Conservation (phyloP, 1,140 invertebrate genomes). For the Onthophagus taurus region DNA sequence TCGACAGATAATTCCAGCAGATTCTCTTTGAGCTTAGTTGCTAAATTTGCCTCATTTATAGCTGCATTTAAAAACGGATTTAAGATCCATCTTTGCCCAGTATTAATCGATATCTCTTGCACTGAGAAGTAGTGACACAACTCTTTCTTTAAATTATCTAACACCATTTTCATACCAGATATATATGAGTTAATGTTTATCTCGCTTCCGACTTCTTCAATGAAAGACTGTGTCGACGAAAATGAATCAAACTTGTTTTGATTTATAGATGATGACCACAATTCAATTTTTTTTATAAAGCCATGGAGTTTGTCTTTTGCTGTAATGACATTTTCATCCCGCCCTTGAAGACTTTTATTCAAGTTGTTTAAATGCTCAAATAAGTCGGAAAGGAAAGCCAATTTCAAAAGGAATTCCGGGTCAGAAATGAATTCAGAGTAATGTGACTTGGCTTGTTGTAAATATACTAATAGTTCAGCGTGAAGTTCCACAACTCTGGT, state of each 20-base stretch:
- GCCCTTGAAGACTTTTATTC: background rate
- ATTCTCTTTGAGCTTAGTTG: no score
- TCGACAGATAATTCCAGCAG: no score
- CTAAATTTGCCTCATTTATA: constrained; percentile 1
- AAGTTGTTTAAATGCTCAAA: background rate
- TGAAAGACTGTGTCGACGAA: constrained; percentile 1
- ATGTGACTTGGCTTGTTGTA: constrained; percentile 1
- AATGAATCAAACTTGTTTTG: background rate
- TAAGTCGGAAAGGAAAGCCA: constrained; percentile 1
- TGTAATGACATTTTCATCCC: constrained; percentile 1
- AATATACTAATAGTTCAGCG: background rate
- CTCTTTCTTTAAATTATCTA: constrained; percentile 1
- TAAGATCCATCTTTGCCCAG: constrained; percentile 1
- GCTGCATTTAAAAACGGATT: constrained; percentile 1
- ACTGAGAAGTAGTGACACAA: background rate
- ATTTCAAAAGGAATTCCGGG: constrained; percentile 1
- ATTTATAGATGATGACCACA: constrained; percentile 1
- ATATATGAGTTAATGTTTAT: constrained; percentile 1
- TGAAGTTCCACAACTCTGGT: background rate
- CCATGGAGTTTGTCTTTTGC: constrained; percentile 1
- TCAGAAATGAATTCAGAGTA: constrained; percentile 1
- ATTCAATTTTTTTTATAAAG: background rate
- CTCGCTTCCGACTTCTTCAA: constrained; percentile 1
- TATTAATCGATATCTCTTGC: background rate
- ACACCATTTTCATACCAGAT: constrained; percentile 1